These are phyloP conservation scores for Montipora capitata DNA, from an alignment of 92 coral and sea anemone species.

Conservation along the genomic window DNA sequence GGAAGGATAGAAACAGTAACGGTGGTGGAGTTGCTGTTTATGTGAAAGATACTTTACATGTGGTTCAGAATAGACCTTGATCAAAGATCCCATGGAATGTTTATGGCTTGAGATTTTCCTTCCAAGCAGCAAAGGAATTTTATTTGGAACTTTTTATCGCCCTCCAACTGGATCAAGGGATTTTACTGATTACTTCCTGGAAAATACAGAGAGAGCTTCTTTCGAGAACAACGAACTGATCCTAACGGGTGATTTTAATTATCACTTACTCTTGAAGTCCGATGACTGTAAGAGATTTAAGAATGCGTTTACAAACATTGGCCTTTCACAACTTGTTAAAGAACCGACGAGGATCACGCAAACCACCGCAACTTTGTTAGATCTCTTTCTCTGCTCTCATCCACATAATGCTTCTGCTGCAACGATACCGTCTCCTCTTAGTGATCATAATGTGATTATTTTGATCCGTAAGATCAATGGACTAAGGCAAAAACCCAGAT, in stretches of 20 bases:
- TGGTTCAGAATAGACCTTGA: slow-evolving; percentile 55
- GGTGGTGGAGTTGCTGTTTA: slow-evolving; percentile 71
- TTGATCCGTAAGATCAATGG: slow-evolving; percentile 45
- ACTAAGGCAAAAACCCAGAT: neutral
- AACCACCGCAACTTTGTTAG: slow-evolving; percentile 33
- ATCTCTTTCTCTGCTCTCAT: slow-evolving; percentile 42
- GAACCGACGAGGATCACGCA: slow-evolving; percentile 55
- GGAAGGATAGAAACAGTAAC: slow-evolving; percentile 38
- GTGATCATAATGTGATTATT: slow-evolving; percentile 58
- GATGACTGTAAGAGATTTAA: slow-evolving; percentile 43
- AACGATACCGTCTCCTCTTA: neutral
- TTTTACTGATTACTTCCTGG: slow-evolving; percentile 43
- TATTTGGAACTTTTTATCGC: slow-evolving; percentile 69
- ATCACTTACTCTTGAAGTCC: slow-evolving; percentile 47
- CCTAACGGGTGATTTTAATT: slow-evolving; percentile 69
- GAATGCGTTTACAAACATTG: slow-evolving; percentile 38
- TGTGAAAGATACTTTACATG: slow-evolving; percentile 33
- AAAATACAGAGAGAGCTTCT: slow-evolving; percentile 24
- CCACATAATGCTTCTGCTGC: slow-evolving; percentile 40
- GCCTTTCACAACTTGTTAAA: slow-evolving; percentile 52
- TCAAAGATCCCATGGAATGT: slow-evolving; percentile 39
- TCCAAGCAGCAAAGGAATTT: slow-evolving; percentile 55
- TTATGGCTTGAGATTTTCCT: slow-evolving; percentile 61
- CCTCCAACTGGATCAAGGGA: slow-evolving; percentile 53
- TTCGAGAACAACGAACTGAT: slow-evolving; percentile 62